Percentiles rank a stretch among this genome's conserved stretches.
Conservation (phyloP, 2,888 invertebrate genomes). For the Coelopa pilipes region DNA sequence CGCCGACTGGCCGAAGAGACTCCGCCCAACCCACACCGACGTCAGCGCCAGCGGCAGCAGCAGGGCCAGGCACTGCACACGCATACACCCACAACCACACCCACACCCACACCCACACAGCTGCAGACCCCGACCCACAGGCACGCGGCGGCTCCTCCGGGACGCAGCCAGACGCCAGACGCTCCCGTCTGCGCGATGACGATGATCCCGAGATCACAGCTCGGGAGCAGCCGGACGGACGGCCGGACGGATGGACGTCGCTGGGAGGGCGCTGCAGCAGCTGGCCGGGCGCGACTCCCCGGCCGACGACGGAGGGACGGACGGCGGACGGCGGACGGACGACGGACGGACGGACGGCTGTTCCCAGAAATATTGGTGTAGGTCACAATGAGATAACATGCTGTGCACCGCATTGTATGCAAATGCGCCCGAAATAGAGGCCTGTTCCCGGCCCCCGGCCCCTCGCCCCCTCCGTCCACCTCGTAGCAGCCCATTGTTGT, state of each 20-base stretch:
- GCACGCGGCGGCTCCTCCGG: conserved; percentile 40
- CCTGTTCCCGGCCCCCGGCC: conserved; percentile 42
- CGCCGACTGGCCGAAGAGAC: no score
- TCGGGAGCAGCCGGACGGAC: conserved; percentile 19
- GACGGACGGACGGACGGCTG: conserved; percentile 52
- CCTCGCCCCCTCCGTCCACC: no score
- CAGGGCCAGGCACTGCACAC: no score
- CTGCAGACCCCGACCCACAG: neutral
- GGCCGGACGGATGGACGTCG: conserved; percentile 2
- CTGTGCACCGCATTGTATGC: conserved; percentile 68
- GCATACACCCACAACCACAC: no score
- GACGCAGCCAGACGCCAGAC: conserved; percentile 54
- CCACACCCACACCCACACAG: neutral
- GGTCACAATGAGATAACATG: conserved; percentile 68
- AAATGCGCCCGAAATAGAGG: conserved; percentile 55
- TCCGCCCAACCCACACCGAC: no score
- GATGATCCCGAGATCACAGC: conserved; percentile 40
- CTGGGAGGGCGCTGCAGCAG: neutral
- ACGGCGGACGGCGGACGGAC: conserved; percentile 22
- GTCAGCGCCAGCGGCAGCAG: no score
- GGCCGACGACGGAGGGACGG: conserved; percentile 23
- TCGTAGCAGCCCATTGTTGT: conserved; percentile 22
- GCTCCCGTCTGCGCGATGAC: conserved; percentile 54
- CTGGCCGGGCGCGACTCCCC: neutral
- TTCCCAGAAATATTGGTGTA: conserved; percentile 68